These are phyloP conservation scores for Cochlearius cochlearius DNA, from an alignment of 2,113 vertebrate species.

Conservation along the genomic window DNA sequence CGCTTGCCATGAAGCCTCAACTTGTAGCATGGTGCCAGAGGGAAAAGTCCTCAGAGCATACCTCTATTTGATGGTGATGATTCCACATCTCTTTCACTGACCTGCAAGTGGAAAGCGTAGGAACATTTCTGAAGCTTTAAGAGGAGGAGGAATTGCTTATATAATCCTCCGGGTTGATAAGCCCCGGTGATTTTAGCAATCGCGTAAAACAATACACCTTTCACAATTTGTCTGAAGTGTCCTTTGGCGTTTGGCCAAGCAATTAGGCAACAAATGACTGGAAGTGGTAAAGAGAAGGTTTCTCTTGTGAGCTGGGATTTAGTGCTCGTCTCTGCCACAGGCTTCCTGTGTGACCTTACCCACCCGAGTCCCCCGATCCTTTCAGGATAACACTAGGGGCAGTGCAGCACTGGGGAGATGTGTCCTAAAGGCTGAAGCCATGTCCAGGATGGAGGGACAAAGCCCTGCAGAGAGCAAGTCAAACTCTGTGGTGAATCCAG, in stretches of 20 bases:
- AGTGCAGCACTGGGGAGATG: background rate
- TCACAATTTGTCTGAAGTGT: background rate
- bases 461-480: background rate
- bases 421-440: background rate
- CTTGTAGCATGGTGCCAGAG: background rate
- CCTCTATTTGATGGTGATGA: slow-evolving; percentile 54
- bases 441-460: background rate
- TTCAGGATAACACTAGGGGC: background rate
- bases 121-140: background rate
- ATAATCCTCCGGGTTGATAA: background rate
- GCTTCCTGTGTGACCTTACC: background rate
- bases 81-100: slow-evolving; percentile 64
- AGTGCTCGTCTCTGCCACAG: background rate
- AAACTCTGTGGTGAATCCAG: background rate
- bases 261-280: background rate
- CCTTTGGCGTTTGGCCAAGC: background rate
- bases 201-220: background rate
- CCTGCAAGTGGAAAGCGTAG: slow-evolving; percentile 9
- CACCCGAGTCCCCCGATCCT: background rate
- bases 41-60: background rate
- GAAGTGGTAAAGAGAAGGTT: background rate
- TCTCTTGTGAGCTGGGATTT: background rate
- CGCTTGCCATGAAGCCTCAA: background rate
- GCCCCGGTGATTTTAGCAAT: background rate
- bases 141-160: background rate